Percentiles rank a stretch among this genome's conserved stretches.
Conservation (phyloP, 2,888 invertebrate genomes). For the Athalia rosae region DNA sequence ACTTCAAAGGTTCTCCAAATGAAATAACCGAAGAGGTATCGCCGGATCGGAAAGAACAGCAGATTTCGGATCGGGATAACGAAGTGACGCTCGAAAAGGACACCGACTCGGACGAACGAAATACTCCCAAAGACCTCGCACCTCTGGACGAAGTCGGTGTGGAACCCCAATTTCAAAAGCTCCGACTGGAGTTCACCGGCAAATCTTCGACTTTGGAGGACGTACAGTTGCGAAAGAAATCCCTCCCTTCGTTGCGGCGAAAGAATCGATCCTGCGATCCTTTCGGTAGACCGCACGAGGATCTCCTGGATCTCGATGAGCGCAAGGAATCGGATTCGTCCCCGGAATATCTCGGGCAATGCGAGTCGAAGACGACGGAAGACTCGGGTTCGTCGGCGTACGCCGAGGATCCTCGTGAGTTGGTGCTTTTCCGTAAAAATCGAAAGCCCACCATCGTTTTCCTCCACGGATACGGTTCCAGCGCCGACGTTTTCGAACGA, state of each 20-base stretch:
- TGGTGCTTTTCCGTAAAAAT: slow-evolving; percentile 60
- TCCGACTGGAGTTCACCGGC: slow-evolving; percentile 59
- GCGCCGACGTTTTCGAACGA: slow-evolving; percentile 79
- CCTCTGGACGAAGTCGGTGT: slow-evolving; percentile 54
- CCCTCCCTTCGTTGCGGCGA: neutral
- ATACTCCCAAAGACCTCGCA: slow-evolving; percentile 40
- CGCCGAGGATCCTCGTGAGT: slow-evolving; percentile 51
- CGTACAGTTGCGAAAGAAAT: neutral
- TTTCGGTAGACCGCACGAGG: slow-evolving; percentile 10
- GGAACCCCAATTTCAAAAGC: slow-evolving; percentile 59
- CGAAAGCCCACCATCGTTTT: slow-evolving; percentile 78
- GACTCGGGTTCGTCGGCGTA: slow-evolving; percentile 32
- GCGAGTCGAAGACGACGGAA: slow-evolving; percentile 53
- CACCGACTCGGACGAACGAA: neutral
- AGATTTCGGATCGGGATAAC: no score
- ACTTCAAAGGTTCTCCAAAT: slow-evolving; percentile 38
- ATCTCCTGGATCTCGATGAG: slow-evolving; percentile 46
- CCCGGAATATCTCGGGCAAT: slow-evolving; percentile 53
- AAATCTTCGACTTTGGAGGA: slow-evolving; percentile 10
- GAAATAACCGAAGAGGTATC: slow-evolving; percentile 18
- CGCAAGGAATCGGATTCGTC: slow-evolving; percentile 45
- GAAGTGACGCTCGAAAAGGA: neutral
- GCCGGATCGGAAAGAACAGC: neutral
- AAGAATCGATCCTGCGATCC: neutral
- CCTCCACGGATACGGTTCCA: slow-evolving; percentile 81